Evolutionary conservation across 2,888 invertebrate species (phyloP).

Genomic region (Bembecia ichneumoniformis): DNA sequence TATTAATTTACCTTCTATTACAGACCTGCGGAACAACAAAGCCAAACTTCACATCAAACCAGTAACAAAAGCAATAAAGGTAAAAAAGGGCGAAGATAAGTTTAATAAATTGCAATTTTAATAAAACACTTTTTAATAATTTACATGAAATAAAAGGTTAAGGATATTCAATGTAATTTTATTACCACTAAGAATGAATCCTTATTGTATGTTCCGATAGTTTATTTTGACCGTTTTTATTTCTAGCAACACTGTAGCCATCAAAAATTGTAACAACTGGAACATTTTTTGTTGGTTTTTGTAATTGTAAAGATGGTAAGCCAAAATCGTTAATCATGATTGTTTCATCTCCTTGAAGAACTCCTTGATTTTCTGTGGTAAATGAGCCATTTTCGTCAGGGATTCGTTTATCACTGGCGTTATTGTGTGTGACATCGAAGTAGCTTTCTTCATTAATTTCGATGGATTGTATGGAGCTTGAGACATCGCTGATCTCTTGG

Average conservation of each 20-base stretch:
- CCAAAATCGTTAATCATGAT: conserved; percentile 22
- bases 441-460: conserved; percentile 42
- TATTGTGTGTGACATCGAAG: conserved; percentile 39
- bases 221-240: conserved; percentile 56
- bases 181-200: conserved; percentile 26
- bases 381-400: conserved; percentile 45
- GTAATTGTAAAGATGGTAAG: conserved; percentile 13
- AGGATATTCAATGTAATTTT: neutral
- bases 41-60: conserved; percentile 42
- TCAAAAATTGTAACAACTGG: conserved; percentile 52
- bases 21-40: conserved; percentile 62
- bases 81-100: conserved; percentile 61
- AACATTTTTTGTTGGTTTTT: conserved; percentile 18
- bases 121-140: neutral
- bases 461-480: conserved; percentile 38
- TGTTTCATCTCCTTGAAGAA: conserved; percentile 52
- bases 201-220: conserved; percentile 43
- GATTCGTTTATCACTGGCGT: conserved; percentile 56
- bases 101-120: neutral
- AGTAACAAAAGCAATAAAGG: conserved; percentile 50
- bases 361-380: conserved; percentile 54
- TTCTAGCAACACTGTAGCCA: conserved; percentile 58
- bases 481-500: conserved; percentile 28
- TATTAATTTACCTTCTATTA: neutral
- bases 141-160: neutral